phyloP scores from a whole-genome alignment of 2,888 invertebrate genomes.

The Entomobrya multifasciata region DNA sequence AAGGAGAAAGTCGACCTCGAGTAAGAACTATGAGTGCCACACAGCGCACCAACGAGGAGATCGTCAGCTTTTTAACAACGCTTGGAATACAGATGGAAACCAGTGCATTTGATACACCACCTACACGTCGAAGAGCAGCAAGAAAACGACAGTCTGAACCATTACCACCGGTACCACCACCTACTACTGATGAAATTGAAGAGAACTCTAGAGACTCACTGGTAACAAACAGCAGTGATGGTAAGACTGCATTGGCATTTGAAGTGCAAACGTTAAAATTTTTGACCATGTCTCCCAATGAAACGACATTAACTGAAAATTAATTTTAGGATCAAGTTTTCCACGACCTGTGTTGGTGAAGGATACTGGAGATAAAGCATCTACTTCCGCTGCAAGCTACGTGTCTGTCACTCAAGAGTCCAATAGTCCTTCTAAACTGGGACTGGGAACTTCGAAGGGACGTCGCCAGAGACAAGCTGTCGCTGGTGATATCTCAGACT shows the following conservation, averaged over 20 bases:
- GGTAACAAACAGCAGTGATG: not conserved
- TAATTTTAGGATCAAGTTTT: slow-evolving; percentile 1
- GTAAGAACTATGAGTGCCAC: slow-evolving; percentile 41
- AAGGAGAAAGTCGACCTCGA: slow-evolving; percentile 23
- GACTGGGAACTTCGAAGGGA: not conserved
- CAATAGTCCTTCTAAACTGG: not conserved
- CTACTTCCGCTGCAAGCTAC: slow-evolving; percentile 1
- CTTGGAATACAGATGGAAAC: slow-evolving; percentile 68
- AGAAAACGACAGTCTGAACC: slow-evolving; percentile 9
- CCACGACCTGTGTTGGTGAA: not conserved
- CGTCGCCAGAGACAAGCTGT: slow-evolving; percentile 5
- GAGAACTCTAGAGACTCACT: not conserved
- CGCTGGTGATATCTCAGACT: slow-evolving; percentile 42
- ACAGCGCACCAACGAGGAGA: slow-evolving; percentile 71
- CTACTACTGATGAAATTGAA: not conserved
- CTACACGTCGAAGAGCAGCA: slow-evolving; percentile 19
- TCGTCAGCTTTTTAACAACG: slow-evolving; percentile 67
- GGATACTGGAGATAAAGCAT: not conserved
- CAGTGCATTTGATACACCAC: slow-evolving; percentile 52
- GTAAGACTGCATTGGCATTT: slow-evolving; percentile 17
- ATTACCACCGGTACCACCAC: not conserved
- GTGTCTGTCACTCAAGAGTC: slow-evolving; percentile 45
- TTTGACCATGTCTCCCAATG: no score
- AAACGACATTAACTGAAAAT: no score
- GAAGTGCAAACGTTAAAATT: no score